A percentile compares a stretch with the other conserved stretches of the same genome.
Conservation (phyloP, 2,888 invertebrate genomes). For the Alcis repandata region DNA sequence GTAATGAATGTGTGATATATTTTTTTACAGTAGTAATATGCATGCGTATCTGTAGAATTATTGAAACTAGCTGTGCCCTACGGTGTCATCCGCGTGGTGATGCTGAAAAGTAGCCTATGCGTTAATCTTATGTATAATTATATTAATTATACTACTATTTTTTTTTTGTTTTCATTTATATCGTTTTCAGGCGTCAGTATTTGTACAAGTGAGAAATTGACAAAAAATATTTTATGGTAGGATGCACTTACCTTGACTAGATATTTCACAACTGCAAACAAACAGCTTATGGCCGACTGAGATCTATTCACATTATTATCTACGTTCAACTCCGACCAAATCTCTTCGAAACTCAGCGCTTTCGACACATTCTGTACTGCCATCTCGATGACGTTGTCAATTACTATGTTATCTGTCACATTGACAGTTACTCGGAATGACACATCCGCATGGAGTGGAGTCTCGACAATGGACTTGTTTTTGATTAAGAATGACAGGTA, state of each 20-base stretch:
- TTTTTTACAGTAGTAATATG: no score
- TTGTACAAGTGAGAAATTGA: background rate
- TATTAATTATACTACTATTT: no score
- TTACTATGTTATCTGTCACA: slow-evolving; percentile 71
- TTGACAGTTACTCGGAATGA: slow-evolving; percentile 69
- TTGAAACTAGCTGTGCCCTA: no score
- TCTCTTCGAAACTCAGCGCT: slow-evolving; percentile 72
- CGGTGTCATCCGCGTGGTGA: no score
- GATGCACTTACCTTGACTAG: slow-evolving; percentile 71
- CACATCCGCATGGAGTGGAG: slow-evolving; percentile 75
- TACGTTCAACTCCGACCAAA: slow-evolving; percentile 77
- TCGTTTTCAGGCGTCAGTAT: background rate
- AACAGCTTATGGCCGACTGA: slow-evolving; percentile 81
- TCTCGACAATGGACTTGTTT: slow-evolving; percentile 80
- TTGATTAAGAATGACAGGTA: slow-evolving; percentile 82
- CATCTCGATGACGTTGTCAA: slow-evolving; percentile 73
- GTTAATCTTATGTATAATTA: no score
- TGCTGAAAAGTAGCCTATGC: no score
- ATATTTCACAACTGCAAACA: slow-evolving; percentile 81
- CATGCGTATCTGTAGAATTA: no score
- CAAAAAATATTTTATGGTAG: background rate
- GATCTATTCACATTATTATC: slow-evolving; percentile 76
- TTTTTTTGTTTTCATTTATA: background rate
- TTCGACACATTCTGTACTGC: slow-evolving; percentile 75
- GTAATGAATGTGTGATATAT: no score